These are phyloP conservation scores for Opisthograptis luteolata DNA, from an alignment of 2,888 invertebrate species.

Conservation along the genomic window DNA sequence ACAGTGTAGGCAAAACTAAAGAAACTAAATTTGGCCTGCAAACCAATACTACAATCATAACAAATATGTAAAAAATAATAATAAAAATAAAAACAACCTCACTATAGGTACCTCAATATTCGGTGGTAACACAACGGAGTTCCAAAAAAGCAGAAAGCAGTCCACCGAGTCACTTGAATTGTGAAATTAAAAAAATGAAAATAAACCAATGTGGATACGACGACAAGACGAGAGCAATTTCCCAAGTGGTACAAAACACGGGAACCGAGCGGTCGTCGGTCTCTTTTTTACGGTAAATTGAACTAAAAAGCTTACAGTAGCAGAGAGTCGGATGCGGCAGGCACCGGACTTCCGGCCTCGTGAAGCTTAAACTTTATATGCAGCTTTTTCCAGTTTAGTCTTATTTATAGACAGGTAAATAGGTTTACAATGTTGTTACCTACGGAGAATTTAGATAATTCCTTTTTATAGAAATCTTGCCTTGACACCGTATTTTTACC, in stretches of 20 bases:
- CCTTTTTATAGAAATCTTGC: no score
- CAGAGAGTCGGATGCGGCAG: slow-evolving; percentile 73
- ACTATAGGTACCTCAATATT: no score
- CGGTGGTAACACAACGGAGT: no score
- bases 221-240: slow-evolving; percentile 55
- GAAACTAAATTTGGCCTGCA: no score
- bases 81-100: no score
- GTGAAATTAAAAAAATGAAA: slow-evolving; percentile 8
- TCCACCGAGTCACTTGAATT: background rate
- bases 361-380: slow-evolving; percentile 62
- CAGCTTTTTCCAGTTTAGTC: slow-evolving; percentile 51
- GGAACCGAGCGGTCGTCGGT: slow-evolving; percentile 55
- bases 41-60: no score
- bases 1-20: no score
- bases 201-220: slow-evolving; percentile 29
- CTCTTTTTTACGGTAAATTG: slow-evolving; percentile 78
- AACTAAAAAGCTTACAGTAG: slow-evolving; percentile 79
- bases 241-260: slow-evolving; percentile 65
- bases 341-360: slow-evolving; percentile 68
- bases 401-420: slow-evolving; percentile 41
- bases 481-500: no score
- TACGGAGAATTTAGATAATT: no score
- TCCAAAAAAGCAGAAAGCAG: no score
- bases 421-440: background rate
- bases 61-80: no score